These are phyloP conservation scores for Mormoops blainvillei DNA, from an alignment of 2,113 vertebrate species.

Conservation along the genomic window DNA sequence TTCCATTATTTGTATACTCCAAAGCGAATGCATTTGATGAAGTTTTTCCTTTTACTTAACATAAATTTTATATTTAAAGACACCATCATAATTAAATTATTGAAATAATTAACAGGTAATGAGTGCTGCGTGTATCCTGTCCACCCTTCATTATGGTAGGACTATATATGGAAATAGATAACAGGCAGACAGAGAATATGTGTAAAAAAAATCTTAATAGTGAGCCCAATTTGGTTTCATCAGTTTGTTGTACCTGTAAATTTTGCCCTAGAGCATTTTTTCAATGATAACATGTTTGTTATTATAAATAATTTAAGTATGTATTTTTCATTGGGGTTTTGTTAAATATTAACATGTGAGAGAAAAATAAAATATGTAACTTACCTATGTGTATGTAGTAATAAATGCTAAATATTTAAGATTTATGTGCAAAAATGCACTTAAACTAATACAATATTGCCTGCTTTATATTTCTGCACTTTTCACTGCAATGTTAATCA, in stretches of 20 bases:
- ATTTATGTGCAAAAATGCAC: background rate
- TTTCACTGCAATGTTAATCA: slow-evolving; percentile 11
- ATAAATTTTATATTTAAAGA: background rate
- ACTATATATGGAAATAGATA: background rate
- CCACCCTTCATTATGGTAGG: background rate
- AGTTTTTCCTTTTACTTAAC: background rate
- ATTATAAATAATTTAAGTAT: background rate
- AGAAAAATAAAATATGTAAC: background rate
- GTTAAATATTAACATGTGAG: background rate
- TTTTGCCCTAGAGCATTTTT: background rate
- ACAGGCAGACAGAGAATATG: background rate
- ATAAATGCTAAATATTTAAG: slow-evolving; percentile 2
- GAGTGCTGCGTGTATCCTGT: background rate
- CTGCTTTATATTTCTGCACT: background rate
- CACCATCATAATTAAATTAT: background rate
- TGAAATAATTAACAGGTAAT: background rate
- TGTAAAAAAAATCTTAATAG: background rate
- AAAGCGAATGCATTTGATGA: background rate
- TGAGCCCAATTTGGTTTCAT: background rate
- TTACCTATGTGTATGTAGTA: background rate
- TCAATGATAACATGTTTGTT: background rate
- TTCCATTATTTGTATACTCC: background rate
- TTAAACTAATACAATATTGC: background rate
- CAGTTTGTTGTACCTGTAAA: background rate
- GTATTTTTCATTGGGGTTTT: slow-evolving; percentile 11